phyloP scores from a whole-genome alignment of 2,113 vertebrate genomes.

The Hydropotes inermis region DNA sequence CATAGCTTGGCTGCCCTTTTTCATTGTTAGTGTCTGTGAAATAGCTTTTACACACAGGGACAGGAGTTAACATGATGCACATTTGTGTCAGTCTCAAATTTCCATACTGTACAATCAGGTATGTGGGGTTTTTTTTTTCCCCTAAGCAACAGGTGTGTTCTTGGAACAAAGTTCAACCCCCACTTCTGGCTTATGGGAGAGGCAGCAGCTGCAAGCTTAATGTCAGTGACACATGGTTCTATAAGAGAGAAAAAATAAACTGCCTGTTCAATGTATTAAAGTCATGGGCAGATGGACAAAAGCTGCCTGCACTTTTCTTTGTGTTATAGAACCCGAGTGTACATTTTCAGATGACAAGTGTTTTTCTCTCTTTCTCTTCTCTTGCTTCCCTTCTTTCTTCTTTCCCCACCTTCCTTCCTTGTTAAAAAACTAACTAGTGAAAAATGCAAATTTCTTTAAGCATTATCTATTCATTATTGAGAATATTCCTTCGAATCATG shows the following conservation, averaged over 20 bases:
- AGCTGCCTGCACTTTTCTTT: conserved; percentile 58
- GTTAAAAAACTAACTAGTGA: neutral
- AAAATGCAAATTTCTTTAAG: neutral
- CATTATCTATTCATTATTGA: neutral
- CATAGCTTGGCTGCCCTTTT: conserved; percentile 50
- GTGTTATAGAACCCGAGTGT: conserved; percentile 58
- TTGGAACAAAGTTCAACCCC: conserved; percentile 82
- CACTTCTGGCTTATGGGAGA: conserved; percentile 77
- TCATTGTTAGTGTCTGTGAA: conserved; percentile 57
- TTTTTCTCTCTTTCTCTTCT: neutral
- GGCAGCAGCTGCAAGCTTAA: conserved; percentile 84
- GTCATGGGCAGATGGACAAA: conserved; percentile 80
- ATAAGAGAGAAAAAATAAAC: conserved; percentile 80
- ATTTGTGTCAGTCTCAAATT: conserved; percentile 76
- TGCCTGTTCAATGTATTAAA: conserved; percentile 78
- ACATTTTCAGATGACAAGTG: conserved; percentile 65
- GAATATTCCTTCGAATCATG: neutral
- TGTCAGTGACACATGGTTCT: conserved; percentile 80
- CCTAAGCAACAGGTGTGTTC: conserved; percentile 84
- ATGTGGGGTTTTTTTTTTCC: conserved; percentile 68
- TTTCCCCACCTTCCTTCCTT: neutral
- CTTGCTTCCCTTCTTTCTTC: neutral
- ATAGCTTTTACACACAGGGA: conserved; percentile 38
- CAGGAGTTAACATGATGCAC: conserved; percentile 47
- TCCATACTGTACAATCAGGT: conserved; percentile 80